Evolutionary conservation across 1,140 invertebrate species (phyloP), one percentile per base, ranked within the genome.

Genomic region (Papilio helenus): DNA sequence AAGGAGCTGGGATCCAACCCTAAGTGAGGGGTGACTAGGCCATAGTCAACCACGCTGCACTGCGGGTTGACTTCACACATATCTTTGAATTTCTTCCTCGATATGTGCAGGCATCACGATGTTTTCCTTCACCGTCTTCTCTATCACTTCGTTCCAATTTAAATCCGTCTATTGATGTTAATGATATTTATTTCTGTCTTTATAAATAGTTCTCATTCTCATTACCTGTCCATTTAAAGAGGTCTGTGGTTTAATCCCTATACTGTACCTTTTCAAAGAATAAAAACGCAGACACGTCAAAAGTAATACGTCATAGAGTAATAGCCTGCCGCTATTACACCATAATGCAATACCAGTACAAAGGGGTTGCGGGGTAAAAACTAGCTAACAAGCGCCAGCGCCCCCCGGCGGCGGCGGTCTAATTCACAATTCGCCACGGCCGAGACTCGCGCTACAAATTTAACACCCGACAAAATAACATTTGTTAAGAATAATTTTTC

Each of bases 291-390:
- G 20, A 23, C n/a, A 65, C 26, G 61, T 65, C 23, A 65, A 65
- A 65, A 65, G 12, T 65, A 65, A 61, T 61, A 26, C 20, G 18
- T 61, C 55, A 58, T 23, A 61, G 26, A 80, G 78, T 81, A 83
- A n/a, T n/a, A n/a, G 82, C 73, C 42, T 58, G 80, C 81, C 79
- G 83, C 86, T 87, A 89, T 88, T 84, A 84, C 79, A 84, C 83
- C 86, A 85, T 92, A 89, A 91, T 92, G 84, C 86, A 89, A 91
- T 91, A 87, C 85, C 83, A 74, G 18, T 84, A 88, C 90, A 92
- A 92, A 92, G 90, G 90, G 90, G 86, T 88, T 85, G 86, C 86
- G 82, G 83, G 73, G 86, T 89, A 92, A 92, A 93, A 93, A 93
- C 92, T 93, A 92, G 84, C 92, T 93, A 92, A 91, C 90, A 89